Evolutionary conservation across 2,888 invertebrate genomes (phyloP), one percentile per base, ranked within the genome.

Genomic region (Polyploca ridens): DNA sequence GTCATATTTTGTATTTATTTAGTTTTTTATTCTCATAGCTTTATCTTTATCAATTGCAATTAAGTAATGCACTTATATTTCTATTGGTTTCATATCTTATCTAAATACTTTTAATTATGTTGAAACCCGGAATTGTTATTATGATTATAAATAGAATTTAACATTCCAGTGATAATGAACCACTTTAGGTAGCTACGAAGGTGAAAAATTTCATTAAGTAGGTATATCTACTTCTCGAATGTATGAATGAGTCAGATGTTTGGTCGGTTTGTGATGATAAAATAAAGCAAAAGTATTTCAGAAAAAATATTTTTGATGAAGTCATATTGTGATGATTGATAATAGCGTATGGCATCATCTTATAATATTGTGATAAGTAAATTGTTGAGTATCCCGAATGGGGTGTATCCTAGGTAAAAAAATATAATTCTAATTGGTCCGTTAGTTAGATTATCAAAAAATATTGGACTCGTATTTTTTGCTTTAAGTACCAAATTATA

Each of bases 131-230:
- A 79, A 82, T 73, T 75, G 69, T 80, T 75, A 49, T 38, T 38
- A 49, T 81, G 73, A 79, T 77, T 79, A 71, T 74, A 75, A 64
- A 73, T 76, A 72, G 67, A 74, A 69, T 74, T 76, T 72, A 70
- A 69, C 78, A 84, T 85, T 77, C 78, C 79, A 69, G 60, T 69
- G 77, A 79, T 81, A 78, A 70, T 64, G 70, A 62, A 68, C 69
- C 70, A 77, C 76, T 86, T 83, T 84, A 83, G 79, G 33, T 73
- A 72, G 62, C 54, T 71, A 83, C 85, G 86, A 87, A 81, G 79
- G 73, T 80, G 64, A 66, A 69, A 67, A 7, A n/a, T 19, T 19
- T 54, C 16, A 54, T 49, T 49, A 14, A n/a, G 5, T 49, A 14
- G 0, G n/a, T 49, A n/a, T 16, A 49, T 16, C 75, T 75, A 77